A percentile compares a stretch with the other conserved stretches of the same genome.
These are phyloP conservation scores for Aplodontia rufa DNA, from an alignment of 2,113 vertebrate genomes.

Conservation along the genomic window DNA sequence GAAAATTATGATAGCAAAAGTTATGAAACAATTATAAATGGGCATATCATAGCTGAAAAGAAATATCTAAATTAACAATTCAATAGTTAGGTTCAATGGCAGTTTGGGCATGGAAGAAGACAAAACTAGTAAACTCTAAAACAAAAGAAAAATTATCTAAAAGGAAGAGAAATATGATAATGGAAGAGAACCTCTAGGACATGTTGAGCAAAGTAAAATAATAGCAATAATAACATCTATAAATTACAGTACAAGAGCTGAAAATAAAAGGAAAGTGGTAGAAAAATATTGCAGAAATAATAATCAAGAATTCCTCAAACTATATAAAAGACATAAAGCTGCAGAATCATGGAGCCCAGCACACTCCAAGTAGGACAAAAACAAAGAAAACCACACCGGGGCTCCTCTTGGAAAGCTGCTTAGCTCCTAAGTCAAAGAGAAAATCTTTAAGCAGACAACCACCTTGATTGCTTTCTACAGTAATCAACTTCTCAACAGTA, in stretches of 20 bases:
- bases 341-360: neutral
- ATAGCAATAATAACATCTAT: neutral
- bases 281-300: neutral
- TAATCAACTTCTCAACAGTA: neutral
- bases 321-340: neutral
- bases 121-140: neutral
- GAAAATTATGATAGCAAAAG: neutral
- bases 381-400: neutral
- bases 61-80: neutral
- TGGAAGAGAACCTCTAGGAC: neutral
- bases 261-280: neutral
- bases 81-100: neutral
- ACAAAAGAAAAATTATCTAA: constrained; percentile 5
- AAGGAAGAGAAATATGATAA: neutral
- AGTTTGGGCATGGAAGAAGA: neutral
- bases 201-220: neutral
- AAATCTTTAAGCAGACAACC: neutral
- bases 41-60: neutral
- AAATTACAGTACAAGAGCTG: neutral
- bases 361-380: neutral
- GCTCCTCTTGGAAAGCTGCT: neutral
- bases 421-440: neutral
- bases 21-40: neutral
- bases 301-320: neutral
- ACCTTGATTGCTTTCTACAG: neutral